Conservation (phyloP, 2,113 vertebrate genomes). For the Macrotis lagotis region DNA sequence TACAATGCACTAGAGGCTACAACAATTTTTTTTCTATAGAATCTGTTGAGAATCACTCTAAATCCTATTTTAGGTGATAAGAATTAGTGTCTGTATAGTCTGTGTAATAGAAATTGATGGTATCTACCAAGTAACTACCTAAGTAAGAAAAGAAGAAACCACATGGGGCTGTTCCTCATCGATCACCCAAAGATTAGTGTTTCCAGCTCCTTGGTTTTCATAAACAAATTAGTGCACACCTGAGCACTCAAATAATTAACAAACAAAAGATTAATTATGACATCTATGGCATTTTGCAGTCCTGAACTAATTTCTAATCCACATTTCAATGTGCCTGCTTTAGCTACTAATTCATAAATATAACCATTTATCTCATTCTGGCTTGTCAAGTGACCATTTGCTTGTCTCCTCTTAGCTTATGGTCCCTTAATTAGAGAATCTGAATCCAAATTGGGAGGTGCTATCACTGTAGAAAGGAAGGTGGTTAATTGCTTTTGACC, state of each 20-base stretch:
- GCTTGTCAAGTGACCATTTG: conserved; percentile 50
- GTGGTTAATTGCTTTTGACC: conserved; percentile 68
- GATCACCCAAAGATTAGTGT: conserved; percentile 42
- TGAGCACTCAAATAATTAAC: conserved; percentile 64
- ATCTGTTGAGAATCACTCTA: conserved; percentile 48
- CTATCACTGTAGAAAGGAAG: conserved; percentile 56
- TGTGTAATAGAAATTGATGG: conserved; percentile 22
- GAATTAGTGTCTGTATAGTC: background rate
- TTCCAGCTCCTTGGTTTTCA: conserved; percentile 57
- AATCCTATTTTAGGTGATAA: conserved; percentile 60
- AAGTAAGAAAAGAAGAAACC: conserved; percentile 41
- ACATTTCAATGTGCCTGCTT: conserved; percentile 3
- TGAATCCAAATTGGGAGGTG: conserved; percentile 50
- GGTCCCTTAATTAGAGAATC: conserved; percentile 50
- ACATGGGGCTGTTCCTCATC: conserved; percentile 25
- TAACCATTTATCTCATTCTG: conserved; percentile 58
- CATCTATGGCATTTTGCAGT: conserved; percentile 35
- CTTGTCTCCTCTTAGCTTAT: conserved; percentile 50
- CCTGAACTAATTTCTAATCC: conserved; percentile 53
- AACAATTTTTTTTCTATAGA: conserved; percentile 42
- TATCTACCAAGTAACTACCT: conserved; percentile 28
- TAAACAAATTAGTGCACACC: conserved; percentile 36
- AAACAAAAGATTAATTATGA: conserved; percentile 50
- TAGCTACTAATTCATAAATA: conserved; percentile 43
- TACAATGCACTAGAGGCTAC: conserved; percentile 41